These are phyloP conservation scores for Albula glossodonta DNA, from an alignment of 2,113 vertebrate species.

Conservation along the genomic window DNA sequence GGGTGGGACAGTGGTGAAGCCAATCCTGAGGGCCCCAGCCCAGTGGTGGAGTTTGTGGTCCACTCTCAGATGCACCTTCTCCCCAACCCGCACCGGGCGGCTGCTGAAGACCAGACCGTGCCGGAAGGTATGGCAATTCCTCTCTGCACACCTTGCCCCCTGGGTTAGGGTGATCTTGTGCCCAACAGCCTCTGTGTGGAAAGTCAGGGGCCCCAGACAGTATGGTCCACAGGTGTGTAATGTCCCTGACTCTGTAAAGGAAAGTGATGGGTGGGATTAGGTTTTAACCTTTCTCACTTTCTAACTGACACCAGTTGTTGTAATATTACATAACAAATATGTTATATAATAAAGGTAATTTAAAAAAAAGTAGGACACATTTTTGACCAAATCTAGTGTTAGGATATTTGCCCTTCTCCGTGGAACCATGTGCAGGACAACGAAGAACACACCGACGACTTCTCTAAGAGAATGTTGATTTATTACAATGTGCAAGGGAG, in stretches of 20 bases:
- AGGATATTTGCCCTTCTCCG: too few species aligned
- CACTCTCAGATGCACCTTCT: slow-evolving; percentile 69
- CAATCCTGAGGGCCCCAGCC: slow-evolving; percentile 75
- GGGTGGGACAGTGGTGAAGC: slow-evolving; percentile 76
- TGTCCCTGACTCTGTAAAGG: not conserved
- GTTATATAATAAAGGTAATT: too few species aligned
- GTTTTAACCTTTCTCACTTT: too few species aligned
- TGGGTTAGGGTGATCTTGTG: slow-evolving; percentile 60
- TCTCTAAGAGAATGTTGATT: too few species aligned
- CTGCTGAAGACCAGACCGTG: slow-evolving; percentile 79
- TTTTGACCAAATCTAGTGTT: too few species aligned
- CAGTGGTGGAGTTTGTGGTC: slow-evolving; percentile 42
- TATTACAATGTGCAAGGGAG: too few species aligned
- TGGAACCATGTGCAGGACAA: too few species aligned
- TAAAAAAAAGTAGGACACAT: too few species aligned
- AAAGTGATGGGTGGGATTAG: not conserved
- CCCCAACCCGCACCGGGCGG: slow-evolving; percentile 57
- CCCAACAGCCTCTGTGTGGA: slow-evolving; percentile 68
- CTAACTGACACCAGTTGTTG: too few species aligned
- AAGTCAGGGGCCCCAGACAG: slow-evolving; percentile 61
- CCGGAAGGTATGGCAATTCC: slow-evolving; percentile 56
- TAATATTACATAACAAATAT: too few species aligned
- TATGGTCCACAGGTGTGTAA: slow-evolving; percentile 27
- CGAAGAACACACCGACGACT: too few species aligned
- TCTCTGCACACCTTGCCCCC: slow-evolving; percentile 40